A percentile compares a stretch with the other conserved stretches of the same genome.
phyloP scores from a whole-genome alignment of 2,888 invertebrate genomes.

The Catocala fraxini region DNA sequence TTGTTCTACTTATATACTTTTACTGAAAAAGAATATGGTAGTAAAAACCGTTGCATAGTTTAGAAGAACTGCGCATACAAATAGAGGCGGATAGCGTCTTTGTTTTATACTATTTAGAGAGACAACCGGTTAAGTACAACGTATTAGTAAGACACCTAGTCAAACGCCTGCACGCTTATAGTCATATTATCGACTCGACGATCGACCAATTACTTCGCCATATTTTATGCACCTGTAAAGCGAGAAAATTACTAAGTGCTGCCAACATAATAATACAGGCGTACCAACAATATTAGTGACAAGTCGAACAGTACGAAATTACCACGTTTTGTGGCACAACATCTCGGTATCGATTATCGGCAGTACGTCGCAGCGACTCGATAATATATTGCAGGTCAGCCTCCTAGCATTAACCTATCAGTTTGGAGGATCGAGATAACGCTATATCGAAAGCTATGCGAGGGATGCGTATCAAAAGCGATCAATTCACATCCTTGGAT shows the following conservation, averaged over 20 bases:
- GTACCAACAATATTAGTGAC: conserved; percentile 5
- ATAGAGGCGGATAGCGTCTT: no score
- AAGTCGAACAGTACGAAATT: conserved; percentile 11
- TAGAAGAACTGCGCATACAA: no score
- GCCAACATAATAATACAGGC: conserved; percentile 6
- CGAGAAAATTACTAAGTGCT: conserved; percentile 5
- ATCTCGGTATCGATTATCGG: conserved; percentile 38
- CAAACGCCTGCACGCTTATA: no score
- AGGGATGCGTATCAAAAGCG: conserved; percentile 1
- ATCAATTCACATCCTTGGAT: neutral
- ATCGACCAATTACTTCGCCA: no score
- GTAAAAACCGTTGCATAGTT: no score
- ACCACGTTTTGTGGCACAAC: conserved; percentile 22
- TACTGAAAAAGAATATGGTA: no score
- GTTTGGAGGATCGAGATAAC: conserved; percentile 34
- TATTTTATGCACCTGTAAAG: neutral
- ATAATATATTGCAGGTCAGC: conserved; percentile 56
- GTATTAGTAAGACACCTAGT: no score
- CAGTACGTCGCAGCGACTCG: conserved; percentile 39
- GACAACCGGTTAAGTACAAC: no score
- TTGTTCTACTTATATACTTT: no score
- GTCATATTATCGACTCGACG: no score
- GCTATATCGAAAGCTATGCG: conserved; percentile 21
- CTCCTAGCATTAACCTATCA: conserved; percentile 57
- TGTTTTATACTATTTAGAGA: no score